Percentiles rank a stretch among this genome's conserved stretches.
phyloP scores from a whole-genome alignment of 2,888 invertebrate genomes.

The Scaeva pyrastri region DNA sequence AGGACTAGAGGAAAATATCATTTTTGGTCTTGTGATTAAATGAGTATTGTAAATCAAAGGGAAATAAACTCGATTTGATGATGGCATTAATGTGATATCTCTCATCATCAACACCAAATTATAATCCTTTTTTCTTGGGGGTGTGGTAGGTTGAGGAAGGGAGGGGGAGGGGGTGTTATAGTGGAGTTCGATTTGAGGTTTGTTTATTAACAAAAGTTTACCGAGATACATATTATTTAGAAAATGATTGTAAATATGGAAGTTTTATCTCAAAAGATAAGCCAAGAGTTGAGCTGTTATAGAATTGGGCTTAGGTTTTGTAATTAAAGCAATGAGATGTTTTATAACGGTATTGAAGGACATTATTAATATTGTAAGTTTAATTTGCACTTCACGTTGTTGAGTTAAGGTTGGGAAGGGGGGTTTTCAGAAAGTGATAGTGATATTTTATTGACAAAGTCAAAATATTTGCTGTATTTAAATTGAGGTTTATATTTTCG shows the following conservation, averaged over 20 bases:
- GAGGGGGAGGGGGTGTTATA: neutral
- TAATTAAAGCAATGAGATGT: neutral
- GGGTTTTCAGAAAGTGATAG: too few species aligned
- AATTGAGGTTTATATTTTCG: too few species aligned
- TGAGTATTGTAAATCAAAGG: conserved; percentile 49
- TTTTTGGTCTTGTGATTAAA: conserved; percentile 40
- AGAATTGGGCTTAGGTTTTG: neutral
- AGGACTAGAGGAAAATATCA: conserved; percentile 34
- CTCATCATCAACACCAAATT: conserved; percentile 24
- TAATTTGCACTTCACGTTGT: neutral
- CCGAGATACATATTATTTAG: neutral
- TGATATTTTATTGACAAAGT: too few species aligned
- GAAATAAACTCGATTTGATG: conserved; percentile 41
- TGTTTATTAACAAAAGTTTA: conserved; percentile 36
- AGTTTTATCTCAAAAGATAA: conserved; percentile 1
- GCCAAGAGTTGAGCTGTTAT: neutral
- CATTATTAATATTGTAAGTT: neutral
- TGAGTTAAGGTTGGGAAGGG: too few species aligned
- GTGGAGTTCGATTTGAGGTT: conserved; percentile 46
- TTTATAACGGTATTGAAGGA: neutral
- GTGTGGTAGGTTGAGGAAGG: too few species aligned
- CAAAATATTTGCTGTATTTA: too few species aligned
- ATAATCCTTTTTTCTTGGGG: neutral
- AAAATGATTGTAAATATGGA: neutral
- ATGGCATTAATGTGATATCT: conserved; percentile 46